Evolutionary conservation across 2,888 invertebrate species (phyloP), one percentile per base, ranked within the genome.

Genomic region (Diaphora mendica): DNA sequence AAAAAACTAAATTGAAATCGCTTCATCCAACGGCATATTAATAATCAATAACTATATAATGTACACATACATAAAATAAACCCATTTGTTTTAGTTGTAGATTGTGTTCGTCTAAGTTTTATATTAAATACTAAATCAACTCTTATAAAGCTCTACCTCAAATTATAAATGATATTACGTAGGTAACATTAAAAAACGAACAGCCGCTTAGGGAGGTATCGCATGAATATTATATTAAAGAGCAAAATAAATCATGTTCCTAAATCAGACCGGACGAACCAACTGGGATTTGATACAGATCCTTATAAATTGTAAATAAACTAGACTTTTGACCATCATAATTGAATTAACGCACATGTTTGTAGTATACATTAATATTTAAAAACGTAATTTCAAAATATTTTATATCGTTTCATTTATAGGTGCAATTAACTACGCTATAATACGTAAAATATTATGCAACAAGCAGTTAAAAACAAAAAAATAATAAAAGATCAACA

Each of bases 201-300:
- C 55, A n/a, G 26, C 65, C 59, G 33, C 59, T 42, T 30, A 26
- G 35, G 44, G 55, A 62, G 17, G 0, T 59, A 42, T 44, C 15
- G 67, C 11, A 39, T 23, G 71, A 66, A 67, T 71, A 67, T 71
- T 17, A 67, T 42, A 55, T 67, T 30, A 26, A 71, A 65, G 64
- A 48, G 9, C 26, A 44, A 48, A 59, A 59, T 71, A 67, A 67
- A 59, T 71, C 33, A 42, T 15, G 44, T 39, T 39, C 11, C 39
- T 30, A 30, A 42, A n/a, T 44, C 70, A 30, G 35, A 55, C 51
- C 66, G 30, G 30, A 64, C 35, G 7, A 42, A 59, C 5, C 66
- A 30, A 30, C 23, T 23, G 66, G 71, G 66, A 23, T 33, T 48
- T 23, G 42, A 71, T 59, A 59, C 23, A 67, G 44, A 67, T 71